Percentiles rank a stretch among this genome's conserved stretches.
Conservation (phyloP, 2,113 vertebrate genomes). For the Psettodes erumei region DNA sequence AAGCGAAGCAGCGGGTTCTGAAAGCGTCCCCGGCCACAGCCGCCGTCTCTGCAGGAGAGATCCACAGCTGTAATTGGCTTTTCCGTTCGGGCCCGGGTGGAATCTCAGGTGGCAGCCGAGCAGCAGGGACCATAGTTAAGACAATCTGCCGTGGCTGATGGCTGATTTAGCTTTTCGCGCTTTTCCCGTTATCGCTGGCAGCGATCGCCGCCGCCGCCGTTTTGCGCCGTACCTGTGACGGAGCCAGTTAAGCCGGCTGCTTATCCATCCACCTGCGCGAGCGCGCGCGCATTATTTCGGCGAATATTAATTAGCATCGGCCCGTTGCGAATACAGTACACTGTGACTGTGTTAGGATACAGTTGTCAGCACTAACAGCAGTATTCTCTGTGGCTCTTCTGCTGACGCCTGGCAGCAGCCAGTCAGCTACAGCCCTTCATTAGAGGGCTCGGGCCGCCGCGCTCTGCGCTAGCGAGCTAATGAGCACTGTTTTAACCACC, state of each 20-base stretch:
- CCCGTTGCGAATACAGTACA: constrained; percentile 73
- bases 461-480: constrained; percentile 77
- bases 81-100: constrained; percentile 63
- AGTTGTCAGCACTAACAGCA: constrained; percentile 81
- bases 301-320: constrained; percentile 82
- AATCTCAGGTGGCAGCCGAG: constrained; percentile 40
- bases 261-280: constrained; percentile 73
- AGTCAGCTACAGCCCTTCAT: constrained; percentile 68
- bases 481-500: constrained; percentile 83
- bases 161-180: constrained; percentile 8
- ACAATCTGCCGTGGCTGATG: constrained; percentile 13
- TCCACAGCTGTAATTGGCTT: constrained; percentile 74
- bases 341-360: constrained; percentile 82
- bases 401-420: constrained; percentile 60
- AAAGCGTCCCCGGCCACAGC: constrained; percentile 39
- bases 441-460: constrained; percentile 66
- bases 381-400: constrained; percentile 72
- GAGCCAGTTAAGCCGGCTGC: constrained; percentile 52
- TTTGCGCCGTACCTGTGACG: constrained; percentile 50
- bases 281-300: constrained; percentile 68
- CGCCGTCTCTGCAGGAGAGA: constrained; percentile 72
- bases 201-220: constrained; percentile 4
- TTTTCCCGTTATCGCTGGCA: not conserved
- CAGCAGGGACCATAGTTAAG: constrained; percentile 23
- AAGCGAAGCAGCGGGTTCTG: constrained; percentile 43